These are phyloP conservation scores for Ascaphus truei DNA, from an alignment of 2,113 vertebrate genomes.

Conservation along the genomic window DNA sequence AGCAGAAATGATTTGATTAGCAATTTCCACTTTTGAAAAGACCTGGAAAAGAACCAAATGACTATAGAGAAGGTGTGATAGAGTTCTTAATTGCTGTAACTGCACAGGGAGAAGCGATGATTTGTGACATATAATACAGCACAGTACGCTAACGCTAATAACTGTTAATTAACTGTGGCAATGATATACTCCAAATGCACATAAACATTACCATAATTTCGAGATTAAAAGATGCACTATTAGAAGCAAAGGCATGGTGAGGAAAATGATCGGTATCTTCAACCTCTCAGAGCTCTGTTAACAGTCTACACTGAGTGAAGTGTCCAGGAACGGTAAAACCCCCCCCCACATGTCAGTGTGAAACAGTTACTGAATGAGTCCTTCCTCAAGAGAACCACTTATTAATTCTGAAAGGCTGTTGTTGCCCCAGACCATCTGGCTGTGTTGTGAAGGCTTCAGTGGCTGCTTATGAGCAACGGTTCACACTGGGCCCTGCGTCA, in stretches of 20 bases:
- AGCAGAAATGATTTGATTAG: constrained; percentile 97
- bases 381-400: constrained; percentile 63
- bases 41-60: constrained; percentile 91
- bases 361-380: constrained; percentile 55
- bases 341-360: constrained; percentile 45
- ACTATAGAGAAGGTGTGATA: constrained; percentile 87
- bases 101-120: constrained; percentile 95
- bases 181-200: constrained; percentile 82
- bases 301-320: constrained; percentile 37
- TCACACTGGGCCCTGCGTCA: constrained; percentile 43
- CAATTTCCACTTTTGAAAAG: constrained; percentile 91
- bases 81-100: constrained; percentile 95
- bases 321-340: constrained; percentile 23
- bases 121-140: constrained; percentile 95
- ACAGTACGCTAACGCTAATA: constrained; percentile 89
- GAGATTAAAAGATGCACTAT: constrained; percentile 79
- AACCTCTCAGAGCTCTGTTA: constrained; percentile 38
- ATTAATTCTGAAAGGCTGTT: constrained; percentile 74
- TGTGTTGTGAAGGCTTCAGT: constrained; percentile 49
- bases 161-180: constrained; percentile 98
- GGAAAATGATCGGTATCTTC: constrained; percentile 31
- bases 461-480: constrained; percentile 55
- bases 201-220: constrained; percentile 79
- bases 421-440: constrained; percentile 71
- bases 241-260: constrained; percentile 62